Conservation (phyloP, 2,888 invertebrate species). For the Diarsia dahlii region DNA sequence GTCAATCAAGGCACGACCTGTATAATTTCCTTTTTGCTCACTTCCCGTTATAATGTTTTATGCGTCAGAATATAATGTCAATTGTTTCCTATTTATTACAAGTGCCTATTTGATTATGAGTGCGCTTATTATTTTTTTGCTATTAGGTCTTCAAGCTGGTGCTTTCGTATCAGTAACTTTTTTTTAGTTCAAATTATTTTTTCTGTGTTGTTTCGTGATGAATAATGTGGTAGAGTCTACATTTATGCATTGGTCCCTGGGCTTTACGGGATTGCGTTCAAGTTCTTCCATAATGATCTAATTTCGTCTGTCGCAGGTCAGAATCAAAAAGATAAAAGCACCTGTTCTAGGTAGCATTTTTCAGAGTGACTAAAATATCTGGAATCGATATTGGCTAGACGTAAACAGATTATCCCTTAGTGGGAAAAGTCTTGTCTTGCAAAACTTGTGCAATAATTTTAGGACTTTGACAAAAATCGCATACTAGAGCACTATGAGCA, state of each 20-base stretch:
- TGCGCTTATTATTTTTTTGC: neutral
- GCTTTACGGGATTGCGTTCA: neutral
- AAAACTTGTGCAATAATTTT: neutral
- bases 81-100: neutral
- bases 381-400: neutral
- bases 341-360: neutral
- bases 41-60: conserved; percentile 14
- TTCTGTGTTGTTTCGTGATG: neutral
- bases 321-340: neutral
- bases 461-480: neutral
- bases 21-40: conserved; percentile 20
- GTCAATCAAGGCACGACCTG: conserved; percentile 35
- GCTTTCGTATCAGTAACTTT: neutral
- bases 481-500: too few species aligned
- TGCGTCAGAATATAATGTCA: neutral
- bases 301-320: neutral
- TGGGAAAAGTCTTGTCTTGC: neutral
- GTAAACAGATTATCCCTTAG: neutral
- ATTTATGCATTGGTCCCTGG: neutral
- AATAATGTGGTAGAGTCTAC: neutral
- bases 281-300: neutral
- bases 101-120: neutral
- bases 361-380: neutral
- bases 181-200: neutral
- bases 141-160: neutral